Base-by-base conservation (phyloP, 2,888 invertebrate species). In the Oithona nana region DNA sequence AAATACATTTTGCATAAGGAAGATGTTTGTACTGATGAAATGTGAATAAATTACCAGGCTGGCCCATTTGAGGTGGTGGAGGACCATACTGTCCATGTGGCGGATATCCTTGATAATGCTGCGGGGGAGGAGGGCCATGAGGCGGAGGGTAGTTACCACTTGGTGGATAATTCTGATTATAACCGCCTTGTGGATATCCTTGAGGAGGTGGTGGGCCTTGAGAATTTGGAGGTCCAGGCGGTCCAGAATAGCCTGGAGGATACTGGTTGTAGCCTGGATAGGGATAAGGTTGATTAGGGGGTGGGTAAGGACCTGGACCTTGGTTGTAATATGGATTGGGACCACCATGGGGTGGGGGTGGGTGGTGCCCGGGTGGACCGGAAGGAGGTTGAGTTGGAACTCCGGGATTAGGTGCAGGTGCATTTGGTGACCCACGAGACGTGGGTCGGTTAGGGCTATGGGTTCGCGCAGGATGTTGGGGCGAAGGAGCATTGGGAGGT, bases 51-150 rank as follows among this genome's bases (percentile, higher is more conserved):
- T n/a, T n/a, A n/a, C n/a, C n/a, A n/a, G n/a, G n/a, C n/a, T n/a
- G n/a, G n/a, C n/a, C n/a, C n/a, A n/a, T n/a, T n/a, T n/a, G n/a
- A n/a, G n/a, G n/a, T n/a, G n/a, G n/a, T n/a, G n/a, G n/a, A n/a
- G n/a, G n/a, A n/a, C n/a, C n/a, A n/a, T n/a, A 16, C 26, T 54
- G 54, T 16, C 54, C 26, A 16, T 13, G 16, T 1, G 54, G 54
- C 20, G 54, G 54, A 24, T 54, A 54, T 2, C 54, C 54, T 3
- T 20, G 54, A 54, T 54, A 54, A 54, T 54, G 54, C 39, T 39
- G 39, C 6, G 39, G 39, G 6, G 39, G 39, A 6, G 39, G 39
- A 3, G 54, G 26, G 6, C 54, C 54, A 1, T 26, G 24, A 4
- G 54, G 54, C 13, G 54, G 54, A 54, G 54, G 54, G 11, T 20